A percentile compares a stretch with the other conserved stretches of the same genome.
These are phyloP conservation scores for Protonibea diacanthus DNA, from an alignment of 2,797 vertebrate species.

Conservation along the genomic window DNA sequence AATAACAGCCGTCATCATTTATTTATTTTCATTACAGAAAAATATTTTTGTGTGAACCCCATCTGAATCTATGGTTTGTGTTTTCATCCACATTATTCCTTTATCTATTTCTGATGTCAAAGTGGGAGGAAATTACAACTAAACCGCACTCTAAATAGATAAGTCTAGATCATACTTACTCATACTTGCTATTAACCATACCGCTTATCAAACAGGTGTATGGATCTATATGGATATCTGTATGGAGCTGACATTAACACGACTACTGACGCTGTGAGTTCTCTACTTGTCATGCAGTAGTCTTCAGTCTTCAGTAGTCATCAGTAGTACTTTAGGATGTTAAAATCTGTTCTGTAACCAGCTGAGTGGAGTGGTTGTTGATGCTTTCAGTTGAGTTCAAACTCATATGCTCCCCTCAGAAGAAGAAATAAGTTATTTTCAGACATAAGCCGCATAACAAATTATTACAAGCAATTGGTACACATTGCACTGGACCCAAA, in stretches of 20 bases:
- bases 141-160: not conserved
- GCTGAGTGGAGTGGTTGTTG: slow-evolving; percentile 1
- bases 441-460: slow-evolving; percentile 11
- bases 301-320: too few species aligned
- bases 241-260: slow-evolving; percentile 52
- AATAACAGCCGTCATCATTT: too few species aligned
- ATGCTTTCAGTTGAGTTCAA: slow-evolving; percentile 28
- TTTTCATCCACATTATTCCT: not conserved
- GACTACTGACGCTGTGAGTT: slow-evolving; percentile 31
- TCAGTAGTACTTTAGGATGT: not conserved
- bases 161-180: not conserved
- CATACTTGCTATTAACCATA: not conserved
- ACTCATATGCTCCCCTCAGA: slow-evolving; percentile 4
- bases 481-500: not conserved
- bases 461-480: slow-evolving; percentile 9
- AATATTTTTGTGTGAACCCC: not conserved
- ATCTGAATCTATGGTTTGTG: not conserved
- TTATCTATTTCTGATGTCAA: not conserved
- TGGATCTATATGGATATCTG: slow-evolving; percentile 38
- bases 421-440: slow-evolving; percentile 3
- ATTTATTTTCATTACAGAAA: too few species aligned
- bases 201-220: slow-evolving; percentile 35
- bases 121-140: not conserved
- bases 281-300: slow-evolving; percentile 1
- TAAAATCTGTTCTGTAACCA: slow-evolving; percentile 20